Evolutionary conservation across 2,113 vertebrate genomes (phyloP).

Genomic region (Alexandromys fortis): DNA sequence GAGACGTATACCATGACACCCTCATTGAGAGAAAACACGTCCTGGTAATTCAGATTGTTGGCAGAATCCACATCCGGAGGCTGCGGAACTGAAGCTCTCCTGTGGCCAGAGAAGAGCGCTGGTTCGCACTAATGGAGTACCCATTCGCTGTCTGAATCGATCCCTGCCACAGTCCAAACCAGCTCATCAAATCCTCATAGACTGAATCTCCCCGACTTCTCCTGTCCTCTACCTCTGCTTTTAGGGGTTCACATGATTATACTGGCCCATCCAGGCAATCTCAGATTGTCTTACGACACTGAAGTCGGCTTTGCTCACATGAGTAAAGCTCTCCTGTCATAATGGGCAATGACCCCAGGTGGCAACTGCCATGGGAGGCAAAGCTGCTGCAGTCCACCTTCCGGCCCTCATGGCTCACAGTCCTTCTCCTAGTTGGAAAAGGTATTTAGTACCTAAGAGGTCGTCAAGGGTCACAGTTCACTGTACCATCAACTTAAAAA

Average conservation of each 20-base stretch:
- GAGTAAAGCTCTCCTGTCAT: background rate
- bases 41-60: background rate
- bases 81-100: background rate
- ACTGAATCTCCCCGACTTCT: background rate
- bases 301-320: background rate
- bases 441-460: background rate
- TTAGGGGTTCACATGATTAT: background rate
- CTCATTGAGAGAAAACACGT: background rate
- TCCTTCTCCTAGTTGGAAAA: background rate
- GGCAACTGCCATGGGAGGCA: background rate
- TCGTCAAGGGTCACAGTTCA: background rate
- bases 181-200: background rate
- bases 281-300: background rate
- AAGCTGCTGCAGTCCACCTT: background rate
- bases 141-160: background rate
- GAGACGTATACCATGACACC: background rate
- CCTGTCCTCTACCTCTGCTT: background rate
- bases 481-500: slow-evolving; percentile 16
- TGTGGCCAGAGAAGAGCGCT: background rate
- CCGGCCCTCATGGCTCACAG: background rate
- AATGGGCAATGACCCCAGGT: background rate
- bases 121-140: background rate
- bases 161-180: background rate
- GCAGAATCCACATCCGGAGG: background rate
- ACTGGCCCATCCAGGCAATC: background rate